Evolutionary conservation across 2,113 vertebrate genomes (phyloP).

Genomic region (Megalops atlanticus): DNA sequence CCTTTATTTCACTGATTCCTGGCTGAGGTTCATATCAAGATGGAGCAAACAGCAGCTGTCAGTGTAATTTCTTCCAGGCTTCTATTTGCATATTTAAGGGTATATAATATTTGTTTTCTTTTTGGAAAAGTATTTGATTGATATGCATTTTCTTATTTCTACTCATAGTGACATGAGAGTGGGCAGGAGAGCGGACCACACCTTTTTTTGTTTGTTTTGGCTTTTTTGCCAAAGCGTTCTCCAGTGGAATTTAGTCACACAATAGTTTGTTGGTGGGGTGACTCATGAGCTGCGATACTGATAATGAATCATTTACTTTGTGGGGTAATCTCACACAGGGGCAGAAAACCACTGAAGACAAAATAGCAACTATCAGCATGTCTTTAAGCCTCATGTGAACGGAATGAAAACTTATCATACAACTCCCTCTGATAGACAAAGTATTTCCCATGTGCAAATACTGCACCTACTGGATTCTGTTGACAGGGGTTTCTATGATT

Average conservation of each 20-base stretch:
- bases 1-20: too few relatives aligned
- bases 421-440: not conserved
- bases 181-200: too few relatives aligned
- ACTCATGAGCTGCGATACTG: not conserved
- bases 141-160: not conserved
- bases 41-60: too few relatives aligned
- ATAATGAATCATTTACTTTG: not conserved
- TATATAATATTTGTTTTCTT: too few relatives aligned
- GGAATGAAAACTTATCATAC: not conserved
- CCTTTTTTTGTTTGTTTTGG: not conserved
- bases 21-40: not conserved
- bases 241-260: not conserved
- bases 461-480: not conserved
- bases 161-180: too few relatives aligned
- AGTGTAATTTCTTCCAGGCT: too few relatives aligned
- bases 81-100: too few relatives aligned
- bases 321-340: not conserved
- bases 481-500: not conserved
- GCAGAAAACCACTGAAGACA: not conserved
- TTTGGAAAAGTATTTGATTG: not conserved
- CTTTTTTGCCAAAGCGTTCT: not conserved
- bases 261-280: not conserved
- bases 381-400: not conserved
- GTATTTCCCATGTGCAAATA: not conserved
- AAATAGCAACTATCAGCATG: not conserved